Conservation (phyloP, 2,113 vertebrate species). For the Meles meles region DNA sequence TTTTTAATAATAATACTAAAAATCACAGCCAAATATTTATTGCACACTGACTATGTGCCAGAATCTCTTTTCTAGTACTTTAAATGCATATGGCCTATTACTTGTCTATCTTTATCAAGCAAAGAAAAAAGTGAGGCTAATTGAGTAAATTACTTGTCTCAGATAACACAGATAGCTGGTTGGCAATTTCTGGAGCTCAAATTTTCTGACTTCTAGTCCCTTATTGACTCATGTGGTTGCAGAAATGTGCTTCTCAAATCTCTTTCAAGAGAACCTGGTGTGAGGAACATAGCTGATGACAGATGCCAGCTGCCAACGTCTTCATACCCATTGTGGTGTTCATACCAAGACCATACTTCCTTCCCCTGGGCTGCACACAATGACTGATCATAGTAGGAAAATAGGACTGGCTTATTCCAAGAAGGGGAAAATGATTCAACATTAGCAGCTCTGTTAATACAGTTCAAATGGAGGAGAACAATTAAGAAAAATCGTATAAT, state of each 20-base stretch:
- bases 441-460: background rate
- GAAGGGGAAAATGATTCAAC: background rate
- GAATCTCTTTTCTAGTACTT: background rate
- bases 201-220: background rate
- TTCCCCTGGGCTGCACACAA: background rate
- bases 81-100: background rate
- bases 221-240: background rate
- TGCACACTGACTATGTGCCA: background rate
- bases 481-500: background rate
- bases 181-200: background rate
- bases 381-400: background rate
- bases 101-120: background rate
- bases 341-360: background rate
- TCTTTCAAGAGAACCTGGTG: background rate
- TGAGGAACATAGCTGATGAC: background rate
- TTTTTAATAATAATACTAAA: background rate
- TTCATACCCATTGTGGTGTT: background rate
- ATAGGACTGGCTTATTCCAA: background rate
- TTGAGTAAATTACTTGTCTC: background rate
- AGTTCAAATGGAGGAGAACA: background rate
- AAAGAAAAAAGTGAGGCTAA: background rate
- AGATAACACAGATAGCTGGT: background rate
- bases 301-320: background rate
- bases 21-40: background rate
- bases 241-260: background rate